Evolutionary conservation across 2,888 invertebrate genomes (phyloP), one percentile per base, ranked within the genome.

Genomic region (Julus scandinavius): DNA sequence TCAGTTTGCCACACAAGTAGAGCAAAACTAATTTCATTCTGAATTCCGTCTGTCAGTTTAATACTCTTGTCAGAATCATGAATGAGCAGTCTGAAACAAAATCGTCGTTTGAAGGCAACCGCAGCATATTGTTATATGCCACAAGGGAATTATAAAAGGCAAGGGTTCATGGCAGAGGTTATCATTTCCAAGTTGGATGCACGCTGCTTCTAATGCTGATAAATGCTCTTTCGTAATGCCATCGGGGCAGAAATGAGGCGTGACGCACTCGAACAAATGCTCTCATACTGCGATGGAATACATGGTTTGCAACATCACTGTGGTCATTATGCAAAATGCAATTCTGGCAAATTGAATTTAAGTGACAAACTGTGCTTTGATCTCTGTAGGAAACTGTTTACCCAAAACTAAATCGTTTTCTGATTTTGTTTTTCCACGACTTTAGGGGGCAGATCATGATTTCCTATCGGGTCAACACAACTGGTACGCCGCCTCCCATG

Each of bases 401-500:
- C 58, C 13, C 17, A 17, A 17, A 58, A 58, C 58, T 58, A 58
- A 58, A 58, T 58, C 17, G 58, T 17, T 58, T 58, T 58, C 5
- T 50, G 15, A 5, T 17, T 5, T 58, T 58, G 11, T 58, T 58
- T 11, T 50, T 15, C 17, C 5, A 17, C 50, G 11, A 2, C 58
- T 88, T 50, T 63, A 91, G 91, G 90, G 90, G 84, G 89, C 89
- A 6, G 91, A 94, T 95, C 93, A 94, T 92, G 94, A 95, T 91
- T 94, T 95, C 91, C 93, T 95, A 40, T 95, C 95, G 88, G 95
- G 95, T 89, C 94, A 95, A 91, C 96, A 96, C 92, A 94, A 94
- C 91, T 97, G 96, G 96, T 97, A 98, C 92, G 96, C 97, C 11
- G 97, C 98, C 29, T 97, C 96, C 1, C 98, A 98, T 93, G 98